Percentiles rank a stretch among this genome's conserved stretches.
Evolutionary conservation across 1,140 invertebrate genomes (phyloP).

Genomic region (Bombyx mori): ASM3026992v2 NC_085110.1:15998501-15999000

Average conservation of each 20-base stretch:
- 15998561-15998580: too few relatives aligned
- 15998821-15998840: constrained; percentile 61
- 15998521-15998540: too few relatives aligned
- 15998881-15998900: constrained; percentile 18
- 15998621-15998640: too few relatives aligned
- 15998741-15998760: constrained; percentile 29
- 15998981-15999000: neutral
- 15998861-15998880: constrained; percentile 39
- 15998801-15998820: constrained; percentile 70
- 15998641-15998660: too few relatives aligned
- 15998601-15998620: too few relatives aligned
- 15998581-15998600: too few relatives aligned
- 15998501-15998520: too few relatives aligned
- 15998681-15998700: too few relatives aligned
- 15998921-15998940: constrained; percentile 47
- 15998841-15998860: constrained; percentile 67
- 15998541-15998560: too few relatives aligned
- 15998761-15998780: constrained; percentile 73
- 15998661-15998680: too few relatives aligned
- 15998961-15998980: constrained; percentile 58
- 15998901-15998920: constrained; percentile 32
- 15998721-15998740: too few relatives aligned
- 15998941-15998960: constrained; percentile 56
- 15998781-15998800: constrained; percentile 72
- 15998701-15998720: too few relatives aligned